Base-by-base conservation (phyloP, 2,797 vertebrate genomes). In the Dallia pectoralis region DNA sequence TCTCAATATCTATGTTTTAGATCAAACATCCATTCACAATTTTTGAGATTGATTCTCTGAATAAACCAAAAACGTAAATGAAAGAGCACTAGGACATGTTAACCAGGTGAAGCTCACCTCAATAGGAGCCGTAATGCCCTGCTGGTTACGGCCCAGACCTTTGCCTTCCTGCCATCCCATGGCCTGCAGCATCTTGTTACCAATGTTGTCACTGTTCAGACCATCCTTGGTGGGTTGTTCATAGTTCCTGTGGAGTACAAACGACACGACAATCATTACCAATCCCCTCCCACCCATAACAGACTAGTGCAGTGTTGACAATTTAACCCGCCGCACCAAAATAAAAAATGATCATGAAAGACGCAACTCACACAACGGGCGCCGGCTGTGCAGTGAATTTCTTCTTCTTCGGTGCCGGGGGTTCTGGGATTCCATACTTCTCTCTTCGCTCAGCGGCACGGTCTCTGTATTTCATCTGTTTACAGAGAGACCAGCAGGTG, bases 131-230 rank as follows among this genome's bases (percentile, higher is more conserved):
- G 97, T 99, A 86, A 99, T 99, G 79, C 98, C 98, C 83, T 99
- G 98, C 79, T 97, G 97, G 83, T 99, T 98, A 66, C 97, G 93
- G 25, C 98, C 98, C 11, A 99, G 93, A 48, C 98, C 98, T 0
- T 96, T 97, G 16, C 98, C 98, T 91, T 99, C 98, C 86, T 96
- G 94, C 98, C 98, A 99, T 74, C 98, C 98, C 98, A 99, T 99
- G 68, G 98, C 98, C 84, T 99, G 98, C 44, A 99, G 94, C 98
- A 99, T 99, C 88, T 99, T 99, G 91, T 97, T 99, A 68, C 98
- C 98, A 27, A 99, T 99, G 71, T 99, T 99, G 87, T 98, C 97
- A 84, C 96, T 97, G 88, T 95, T 97, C 36, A 99, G 95, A 64
- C 98, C 98, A 4, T 99, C 97, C 87, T 99, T 99, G 59, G 97